phyloP scores from a whole-genome alignment of 2,797 vertebrate genomes.

The Parotocinclus haroldoi region DNA sequence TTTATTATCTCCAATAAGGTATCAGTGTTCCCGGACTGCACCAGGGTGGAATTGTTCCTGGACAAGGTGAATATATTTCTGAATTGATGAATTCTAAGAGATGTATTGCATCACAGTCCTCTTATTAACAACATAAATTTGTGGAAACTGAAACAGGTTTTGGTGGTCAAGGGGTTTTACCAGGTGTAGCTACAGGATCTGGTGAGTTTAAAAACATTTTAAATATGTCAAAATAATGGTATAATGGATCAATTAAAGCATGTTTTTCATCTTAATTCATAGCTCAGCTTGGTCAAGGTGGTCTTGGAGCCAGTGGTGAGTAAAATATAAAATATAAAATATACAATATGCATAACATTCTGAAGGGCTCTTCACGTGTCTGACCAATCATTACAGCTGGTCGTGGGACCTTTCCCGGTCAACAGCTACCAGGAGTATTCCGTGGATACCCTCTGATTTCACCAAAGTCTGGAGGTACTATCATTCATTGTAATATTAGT shows the following conservation, averaged over 20 bases:
- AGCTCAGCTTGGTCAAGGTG: slow-evolving; percentile 66
- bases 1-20: slow-evolving; percentile 63
- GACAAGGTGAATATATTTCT: slow-evolving; percentile 71
- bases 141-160: slow-evolving; percentile 55
- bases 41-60: slow-evolving; percentile 85
- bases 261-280: slow-evolving; percentile 13
- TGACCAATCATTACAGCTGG: slow-evolving; percentile 65
- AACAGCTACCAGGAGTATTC: slow-evolving; percentile 83
- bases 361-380: neutral
- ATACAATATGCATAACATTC: neutral
- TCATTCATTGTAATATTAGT: no score
- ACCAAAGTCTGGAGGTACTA: slow-evolving; percentile 88
- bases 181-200: slow-evolving; percentile 86
- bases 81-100: neutral
- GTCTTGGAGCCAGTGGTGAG: slow-evolving; percentile 48
- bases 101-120: neutral
- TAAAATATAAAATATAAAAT: neutral
- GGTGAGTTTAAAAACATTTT: slow-evolving; percentile 61
- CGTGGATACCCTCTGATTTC: slow-evolving; percentile 93
- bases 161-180: slow-evolving; percentile 81
- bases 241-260: neutral
- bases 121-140: slow-evolving; percentile 1
- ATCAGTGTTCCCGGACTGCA: slow-evolving; percentile 87
- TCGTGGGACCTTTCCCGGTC: slow-evolving; percentile 78
- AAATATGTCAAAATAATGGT: no score